phyloP scores from a whole-genome alignment of 2,797 vertebrate species.

The Cyclura pinguis region DNA sequence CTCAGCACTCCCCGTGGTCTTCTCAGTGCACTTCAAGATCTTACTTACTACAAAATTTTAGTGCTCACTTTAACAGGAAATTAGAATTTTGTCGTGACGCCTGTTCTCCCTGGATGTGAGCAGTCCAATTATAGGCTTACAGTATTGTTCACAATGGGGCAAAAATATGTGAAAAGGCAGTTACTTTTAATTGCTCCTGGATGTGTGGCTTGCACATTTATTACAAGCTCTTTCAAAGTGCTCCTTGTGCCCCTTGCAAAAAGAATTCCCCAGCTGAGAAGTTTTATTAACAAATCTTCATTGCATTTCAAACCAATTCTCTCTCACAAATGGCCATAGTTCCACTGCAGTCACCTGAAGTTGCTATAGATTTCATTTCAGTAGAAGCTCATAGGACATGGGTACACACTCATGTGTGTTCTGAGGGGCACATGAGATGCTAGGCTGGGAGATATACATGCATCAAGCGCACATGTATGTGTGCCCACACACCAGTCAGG shows the following conservation, averaged over 20 bases:
- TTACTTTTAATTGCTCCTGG: neutral
- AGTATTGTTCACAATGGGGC: neutral
- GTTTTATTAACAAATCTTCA: neutral
- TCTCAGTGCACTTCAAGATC: neutral
- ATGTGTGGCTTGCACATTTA: neutral
- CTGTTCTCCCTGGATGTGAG: neutral
- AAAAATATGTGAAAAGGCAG: neutral
- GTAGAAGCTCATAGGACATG: neutral
- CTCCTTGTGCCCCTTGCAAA: neutral
- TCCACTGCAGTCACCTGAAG: neutral
- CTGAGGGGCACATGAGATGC: no score
- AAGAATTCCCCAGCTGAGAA: neutral
- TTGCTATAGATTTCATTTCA: neutral
- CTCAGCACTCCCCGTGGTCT: neutral
- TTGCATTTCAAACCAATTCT: neutral
- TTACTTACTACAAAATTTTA: neutral
- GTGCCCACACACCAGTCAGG: no score
- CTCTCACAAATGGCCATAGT: neutral
- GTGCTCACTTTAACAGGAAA: neutral
- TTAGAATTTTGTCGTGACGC: neutral
- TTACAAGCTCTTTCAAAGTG: neutral
- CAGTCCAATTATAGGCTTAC: conserved; percentile 15
- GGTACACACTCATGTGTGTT: no score
- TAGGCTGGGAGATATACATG: no score
- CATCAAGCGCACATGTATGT: no score